Evolutionary conservation across 2,113 vertebrate species (phyloP), one percentile per base, ranked within the genome.

Genomic region (Macquaria ambigua): DNA sequence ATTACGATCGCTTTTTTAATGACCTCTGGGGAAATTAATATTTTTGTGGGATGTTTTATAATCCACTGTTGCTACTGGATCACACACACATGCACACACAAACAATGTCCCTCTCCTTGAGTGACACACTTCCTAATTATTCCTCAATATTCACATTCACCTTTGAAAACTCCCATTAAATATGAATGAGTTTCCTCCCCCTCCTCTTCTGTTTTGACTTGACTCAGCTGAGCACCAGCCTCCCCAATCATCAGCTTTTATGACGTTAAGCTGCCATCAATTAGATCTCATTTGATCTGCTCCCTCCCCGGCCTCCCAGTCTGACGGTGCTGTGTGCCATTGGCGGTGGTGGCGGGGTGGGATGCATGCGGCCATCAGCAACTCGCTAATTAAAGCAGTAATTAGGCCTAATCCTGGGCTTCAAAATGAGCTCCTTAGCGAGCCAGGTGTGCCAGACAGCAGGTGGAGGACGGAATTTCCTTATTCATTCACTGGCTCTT

Each of bases 211-310:
- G 72, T 84, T 90, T 59, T 58, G 79, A 67, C 72, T 79, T 75
- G 74, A 89, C 87, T 82, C 83, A 84, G 72, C 70, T 56, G 80
- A 82, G 70, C 71, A 21, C 64, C 84, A 68, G 73, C 89, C 84
- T 84, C 79, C 85, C 86, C 84, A 91, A 89, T 94, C 90, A 92
- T 90, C 77, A 77, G 74, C 90, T 81, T 82, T 92, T 87, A 91
- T 93, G 86, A 93, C 91, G 91, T 87, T 93, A 94, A 94, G 90
- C 90, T 91, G 90, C 89, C 87, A 90, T 93, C 94, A 92, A 93
- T 95, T 95, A 94, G 85, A 74, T 87, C 84, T 90, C 82, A 86
- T 95, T 95, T 95, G 92, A 95, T 94, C 84, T 79, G 31, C 71
- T 70, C 81, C 59, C 64, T 89, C 75, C 68, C 83, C 16, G 78